Evolutionary conservation across 1,140 invertebrate genomes (phyloP).

Genomic region (Drosophila auraria): DNA sequence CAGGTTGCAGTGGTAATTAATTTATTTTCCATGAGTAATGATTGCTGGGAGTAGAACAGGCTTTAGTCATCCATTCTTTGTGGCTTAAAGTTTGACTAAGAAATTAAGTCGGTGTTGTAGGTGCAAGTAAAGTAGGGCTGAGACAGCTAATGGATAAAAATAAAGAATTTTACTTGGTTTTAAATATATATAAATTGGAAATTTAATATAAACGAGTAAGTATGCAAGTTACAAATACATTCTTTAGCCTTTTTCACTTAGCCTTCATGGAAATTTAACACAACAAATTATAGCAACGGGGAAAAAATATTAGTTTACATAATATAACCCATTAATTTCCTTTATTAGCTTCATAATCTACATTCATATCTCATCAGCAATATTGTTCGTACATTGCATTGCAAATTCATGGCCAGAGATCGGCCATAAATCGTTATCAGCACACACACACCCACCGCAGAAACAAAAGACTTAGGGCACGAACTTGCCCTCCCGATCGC

Average conservation of each 20-base stretch:
- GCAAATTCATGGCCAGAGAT: conserved; percentile 51
- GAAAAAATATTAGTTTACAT: neutral
- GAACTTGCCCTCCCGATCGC: conserved; percentile 45
- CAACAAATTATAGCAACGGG: neutral
- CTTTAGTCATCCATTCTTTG: conserved; percentile 1
- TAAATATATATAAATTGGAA: neutral
- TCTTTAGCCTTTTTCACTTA: neutral
- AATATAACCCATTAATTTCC: conserved; percentile 27
- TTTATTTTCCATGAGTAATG: conserved; percentile 14
- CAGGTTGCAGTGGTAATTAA: conserved; percentile 5
- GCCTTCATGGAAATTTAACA: neutral
- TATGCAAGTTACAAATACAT: neutral
- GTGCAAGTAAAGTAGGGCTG: neutral
- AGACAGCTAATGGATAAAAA: neutral
- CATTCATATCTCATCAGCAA: conserved; percentile 3
- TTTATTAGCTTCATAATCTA: conserved; percentile 19
- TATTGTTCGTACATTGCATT: conserved; percentile 12
- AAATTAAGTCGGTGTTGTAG: neutral
- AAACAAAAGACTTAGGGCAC: conserved; percentile 82
- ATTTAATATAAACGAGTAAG: neutral
- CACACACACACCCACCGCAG: conserved; percentile 28
- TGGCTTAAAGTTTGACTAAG: conserved; percentile 1
- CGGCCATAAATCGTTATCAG: conserved; percentile 53
- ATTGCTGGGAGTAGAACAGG: neutral
- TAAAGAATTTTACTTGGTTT: fast-evolving